Evolutionary conservation across 2,888 invertebrate species (phyloP).

Genomic region (Hypercompe scribonia): DNA sequence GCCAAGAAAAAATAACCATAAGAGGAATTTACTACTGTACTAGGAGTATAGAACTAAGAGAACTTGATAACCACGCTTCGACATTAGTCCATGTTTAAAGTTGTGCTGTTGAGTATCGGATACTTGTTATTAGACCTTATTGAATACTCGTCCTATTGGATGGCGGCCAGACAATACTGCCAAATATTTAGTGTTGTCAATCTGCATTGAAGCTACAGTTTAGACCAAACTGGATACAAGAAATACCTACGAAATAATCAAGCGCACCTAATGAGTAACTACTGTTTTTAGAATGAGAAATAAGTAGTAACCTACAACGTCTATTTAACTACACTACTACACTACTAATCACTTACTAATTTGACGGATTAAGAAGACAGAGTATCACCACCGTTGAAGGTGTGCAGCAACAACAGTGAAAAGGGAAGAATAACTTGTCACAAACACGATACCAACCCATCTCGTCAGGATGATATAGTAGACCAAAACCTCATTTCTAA

Average conservation of each 20-base stretch:
- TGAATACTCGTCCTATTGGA: constrained; percentile 67
- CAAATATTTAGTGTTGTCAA: constrained; percentile 73
- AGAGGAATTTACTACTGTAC: constrained; percentile 49
- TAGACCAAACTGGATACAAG: constrained; percentile 56
- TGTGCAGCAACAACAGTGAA: too few relatives aligned
- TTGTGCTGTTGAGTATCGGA: constrained; percentile 37
- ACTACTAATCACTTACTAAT: too few relatives aligned
- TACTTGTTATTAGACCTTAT: constrained; percentile 57
- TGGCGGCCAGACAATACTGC: constrained; percentile 74
- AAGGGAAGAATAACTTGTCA: too few relatives aligned
- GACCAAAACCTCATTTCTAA: too few relatives aligned
- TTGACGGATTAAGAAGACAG: too few relatives aligned
- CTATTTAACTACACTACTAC: constrained; percentile 37
- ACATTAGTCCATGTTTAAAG: constrained; percentile 42
- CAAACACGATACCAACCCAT: too few relatives aligned
- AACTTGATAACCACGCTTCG: constrained; percentile 30
- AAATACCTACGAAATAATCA: constrained; percentile 41
- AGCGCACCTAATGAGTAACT: constrained; percentile 37
- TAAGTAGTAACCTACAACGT: constrained; percentile 29
- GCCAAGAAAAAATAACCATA: constrained; percentile 65
- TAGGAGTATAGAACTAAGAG: constrained; percentile 35
- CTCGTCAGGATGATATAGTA: too few relatives aligned
- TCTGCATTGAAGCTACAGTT: constrained; percentile 59
- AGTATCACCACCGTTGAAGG: too few relatives aligned
- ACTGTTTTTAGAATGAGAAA: constrained; percentile 39